Conservation (phyloP, 2,113 vertebrate species). For the Cottus gobio region DNA sequence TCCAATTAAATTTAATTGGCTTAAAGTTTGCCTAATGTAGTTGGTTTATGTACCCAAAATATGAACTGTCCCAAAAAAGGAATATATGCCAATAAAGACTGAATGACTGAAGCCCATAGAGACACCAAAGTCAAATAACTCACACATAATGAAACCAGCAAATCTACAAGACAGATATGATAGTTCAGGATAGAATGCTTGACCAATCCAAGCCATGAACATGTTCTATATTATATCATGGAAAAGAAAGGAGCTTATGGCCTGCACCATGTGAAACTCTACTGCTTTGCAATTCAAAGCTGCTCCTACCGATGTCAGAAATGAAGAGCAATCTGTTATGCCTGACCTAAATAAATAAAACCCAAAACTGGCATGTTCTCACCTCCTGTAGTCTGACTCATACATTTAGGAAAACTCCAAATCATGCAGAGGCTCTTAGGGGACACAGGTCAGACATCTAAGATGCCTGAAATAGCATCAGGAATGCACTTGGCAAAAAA, state of each 20-base stretch:
- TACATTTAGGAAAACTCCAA: constrained; percentile 55
- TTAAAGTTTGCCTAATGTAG: neutral
- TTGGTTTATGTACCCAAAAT: neutral
- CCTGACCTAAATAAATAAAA: constrained; percentile 63
- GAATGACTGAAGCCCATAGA: neutral
- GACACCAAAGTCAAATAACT: neutral
- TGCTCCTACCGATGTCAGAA: constrained; percentile 35
- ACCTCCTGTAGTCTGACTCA: constrained; percentile 57
- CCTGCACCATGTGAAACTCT: neutral
- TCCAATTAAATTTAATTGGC: neutral
- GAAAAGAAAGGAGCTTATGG: constrained; percentile 15
- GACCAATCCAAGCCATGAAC: neutral
- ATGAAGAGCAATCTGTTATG: constrained; percentile 36
- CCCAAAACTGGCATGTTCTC: constrained; percentile 20
- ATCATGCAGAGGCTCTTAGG: constrained; percentile 47
- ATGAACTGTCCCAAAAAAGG: neutral
- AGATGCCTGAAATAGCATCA: constrained; percentile 75
- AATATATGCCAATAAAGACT: neutral
- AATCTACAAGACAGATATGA: neutral
- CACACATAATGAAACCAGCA: neutral
- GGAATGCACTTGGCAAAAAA: constrained; percentile 67
- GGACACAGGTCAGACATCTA: constrained; percentile 51
- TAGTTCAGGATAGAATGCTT: neutral
- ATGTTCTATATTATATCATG: neutral
- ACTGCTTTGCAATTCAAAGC: constrained; percentile 37